Evolutionary conservation across 2,797 vertebrate species (phyloP).

Genomic region (Crenichthys baileyi): DNA sequence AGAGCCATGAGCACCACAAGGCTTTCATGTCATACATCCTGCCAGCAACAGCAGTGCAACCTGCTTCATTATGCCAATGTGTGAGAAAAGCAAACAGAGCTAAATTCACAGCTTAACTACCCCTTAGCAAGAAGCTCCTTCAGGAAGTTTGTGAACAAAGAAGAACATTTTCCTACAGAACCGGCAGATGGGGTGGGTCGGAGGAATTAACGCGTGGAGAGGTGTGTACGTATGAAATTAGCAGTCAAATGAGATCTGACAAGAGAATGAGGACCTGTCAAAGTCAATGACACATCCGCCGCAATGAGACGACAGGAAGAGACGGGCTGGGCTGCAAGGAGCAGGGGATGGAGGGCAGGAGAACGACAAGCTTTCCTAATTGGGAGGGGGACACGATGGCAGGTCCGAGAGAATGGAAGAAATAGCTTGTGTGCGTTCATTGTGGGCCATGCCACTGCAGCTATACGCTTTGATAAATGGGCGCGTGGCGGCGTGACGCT

Average conservation of each 20-base stretch:
- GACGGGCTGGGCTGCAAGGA: conserved; percentile 62
- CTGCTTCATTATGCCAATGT: conserved; percentile 37
- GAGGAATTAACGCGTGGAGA: conserved; percentile 9
- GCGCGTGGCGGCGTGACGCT: conserved; percentile 54
- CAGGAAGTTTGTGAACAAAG: conserved; percentile 23
- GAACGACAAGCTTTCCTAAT: conserved; percentile 71
- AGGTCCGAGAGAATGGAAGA: conserved; percentile 38
- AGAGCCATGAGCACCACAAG: conserved; percentile 36
- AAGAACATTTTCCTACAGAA: background rate
- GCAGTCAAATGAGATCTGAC: conserved; percentile 80
- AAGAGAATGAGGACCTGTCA: conserved; percentile 96
- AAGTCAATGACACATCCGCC: conserved; percentile 92
- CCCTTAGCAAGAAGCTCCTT: conserved; percentile 13
- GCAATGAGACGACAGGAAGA: conserved; percentile 65
- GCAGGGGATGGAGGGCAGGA: conserved; percentile 82
- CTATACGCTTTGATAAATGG: conserved; percentile 60
- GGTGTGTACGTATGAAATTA: conserved; percentile 63
- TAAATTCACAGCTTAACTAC: conserved; percentile 40
- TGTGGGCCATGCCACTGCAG: conserved; percentile 1
- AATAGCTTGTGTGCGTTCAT: conserved; percentile 7
- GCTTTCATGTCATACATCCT: conserved; percentile 50
- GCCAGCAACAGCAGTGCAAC: conserved; percentile 39
- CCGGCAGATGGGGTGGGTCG: background rate
- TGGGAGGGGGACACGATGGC: conserved; percentile 69
- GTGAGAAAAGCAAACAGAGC: conserved; percentile 23